phyloP scores from a whole-genome alignment of 2,797 vertebrate genomes.

The Mallotus villosus region DNA sequence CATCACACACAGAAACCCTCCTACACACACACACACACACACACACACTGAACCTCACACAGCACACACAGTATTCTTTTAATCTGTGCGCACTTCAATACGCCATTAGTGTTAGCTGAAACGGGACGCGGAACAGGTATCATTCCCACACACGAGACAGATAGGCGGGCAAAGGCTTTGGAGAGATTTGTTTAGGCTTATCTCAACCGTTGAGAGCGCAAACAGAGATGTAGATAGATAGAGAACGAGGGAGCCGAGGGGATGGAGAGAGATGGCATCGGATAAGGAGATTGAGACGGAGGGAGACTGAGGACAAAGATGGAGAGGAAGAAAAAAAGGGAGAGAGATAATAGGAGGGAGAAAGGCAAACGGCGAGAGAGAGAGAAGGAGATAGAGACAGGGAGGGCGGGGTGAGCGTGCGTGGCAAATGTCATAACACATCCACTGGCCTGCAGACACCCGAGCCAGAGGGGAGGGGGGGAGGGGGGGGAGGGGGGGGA shows the following conservation, averaged over 20 bases:
- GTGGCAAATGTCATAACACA: constrained; percentile 14
- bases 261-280: not conserved
- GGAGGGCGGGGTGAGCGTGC: not conserved
- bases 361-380: not conserved
- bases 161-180: constrained; percentile 45
- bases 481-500: constrained; percentile 10
- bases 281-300: not conserved
- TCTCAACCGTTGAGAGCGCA: constrained; percentile 30
- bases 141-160: constrained; percentile 35
- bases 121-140: constrained; percentile 52
- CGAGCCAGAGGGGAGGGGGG: not conserved
- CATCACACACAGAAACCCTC: constrained; percentile 9
- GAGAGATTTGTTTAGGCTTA: constrained; percentile 55
- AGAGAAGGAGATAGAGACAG: constrained; percentile 27
- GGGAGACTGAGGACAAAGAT: not conserved
- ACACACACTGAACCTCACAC: not conserved
- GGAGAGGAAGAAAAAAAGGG: not conserved
- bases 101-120: constrained; percentile 51
- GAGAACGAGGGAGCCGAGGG: not conserved
- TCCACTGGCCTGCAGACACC: constrained; percentile 8
- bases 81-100: constrained; percentile 54
- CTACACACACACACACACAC: constrained; percentile 1
- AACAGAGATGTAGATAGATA: constrained; percentile 3
- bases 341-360: constrained; percentile 23
- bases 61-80: constrained; percentile 46